A percentile compares a stretch with the other conserved stretches of the same genome.
phyloP scores from a whole-genome alignment of 2,888 invertebrate species.

The Caenorhabditis uteleia region DNA sequence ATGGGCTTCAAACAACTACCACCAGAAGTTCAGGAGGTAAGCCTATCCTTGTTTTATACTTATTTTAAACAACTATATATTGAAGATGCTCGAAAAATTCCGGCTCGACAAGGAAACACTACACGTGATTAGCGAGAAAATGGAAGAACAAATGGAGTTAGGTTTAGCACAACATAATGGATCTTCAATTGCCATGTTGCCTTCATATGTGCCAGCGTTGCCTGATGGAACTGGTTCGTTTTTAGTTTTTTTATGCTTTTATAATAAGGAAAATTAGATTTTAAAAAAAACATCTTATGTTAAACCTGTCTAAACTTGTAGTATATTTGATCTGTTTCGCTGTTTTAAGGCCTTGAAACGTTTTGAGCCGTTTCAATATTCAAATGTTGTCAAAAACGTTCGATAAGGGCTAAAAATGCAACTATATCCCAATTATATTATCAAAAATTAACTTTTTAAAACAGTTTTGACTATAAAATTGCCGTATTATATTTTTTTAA shows the following conservation, averaged over 20 bases:
- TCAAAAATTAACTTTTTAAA: no score
- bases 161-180: constrained; percentile 39
- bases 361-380: no score
- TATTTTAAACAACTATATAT: not conserved
- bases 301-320: no score
- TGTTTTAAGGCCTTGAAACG: no score
- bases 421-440: no score
- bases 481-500: no score
- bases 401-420: no score
- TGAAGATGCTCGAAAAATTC: constrained; percentile 45
- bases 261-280: not conserved
- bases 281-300: not conserved
- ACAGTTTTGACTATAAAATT: no score
- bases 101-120: constrained; percentile 57
- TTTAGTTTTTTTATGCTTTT: no score
- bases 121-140: constrained; percentile 60
- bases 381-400: no score
- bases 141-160: constrained; percentile 57
- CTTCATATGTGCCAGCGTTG: constrained; percentile 69
- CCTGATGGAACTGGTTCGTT: constrained; percentile 67
- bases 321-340: no score
- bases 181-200: constrained; percentile 68
- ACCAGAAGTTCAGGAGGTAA: constrained; percentile 14
- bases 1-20: constrained; percentile 7
- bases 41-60: not conserved